Base-by-base conservation (phyloP, 64 coral and sea anemone genomes). In the Montipora foliosa region DNA sequence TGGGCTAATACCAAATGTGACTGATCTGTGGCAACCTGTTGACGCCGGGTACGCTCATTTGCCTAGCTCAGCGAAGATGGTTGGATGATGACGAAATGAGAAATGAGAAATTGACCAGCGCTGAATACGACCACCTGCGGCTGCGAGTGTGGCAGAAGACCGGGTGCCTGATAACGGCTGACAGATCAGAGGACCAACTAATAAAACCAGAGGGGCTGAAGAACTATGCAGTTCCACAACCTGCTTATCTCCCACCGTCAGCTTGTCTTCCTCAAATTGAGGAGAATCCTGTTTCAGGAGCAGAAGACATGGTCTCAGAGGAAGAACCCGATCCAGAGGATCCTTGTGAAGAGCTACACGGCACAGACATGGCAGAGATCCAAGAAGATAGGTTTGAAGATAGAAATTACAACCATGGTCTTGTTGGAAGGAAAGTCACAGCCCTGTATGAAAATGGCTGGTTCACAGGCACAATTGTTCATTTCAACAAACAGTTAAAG, bases 71-170 rank as follows among this genome's bases (percentile, higher is more conserved):
- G 55, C 13, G 71, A 86, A 68, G 52, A 93, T 87, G 82, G 91
- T 52, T 93, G 58, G 76, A 93, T 78, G 91, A 93, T 77, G 72
- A 79, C 5, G 3, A 37, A 37, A 37, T 37, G 37, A 37, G 2
- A 37, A 37, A 92, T 57, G 77, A 76, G 48, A 93, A 93, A 79
- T 52, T 87, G 53, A 45, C 46, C 15, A 76, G 81, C 44, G 5
- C 20, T 61, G 91, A 93, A 48, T 87, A 93, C 73, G 91, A 87
- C 81, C 48, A 68, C 17, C 80, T 92, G 49, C 68, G 80, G 12
- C 69, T 84, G 50, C 51, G 82, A 87, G 91, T 93, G 81, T 93
- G 91, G 91, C 74, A 93, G 74, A 93, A 87, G 83, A 87, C 64
- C 47, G 66, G 25, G 1, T 87, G 83, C 70, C 64, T 87, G 14